Base-by-base conservation (phyloP, 2,113 vertebrate species). In the Galbula dea region DNA sequence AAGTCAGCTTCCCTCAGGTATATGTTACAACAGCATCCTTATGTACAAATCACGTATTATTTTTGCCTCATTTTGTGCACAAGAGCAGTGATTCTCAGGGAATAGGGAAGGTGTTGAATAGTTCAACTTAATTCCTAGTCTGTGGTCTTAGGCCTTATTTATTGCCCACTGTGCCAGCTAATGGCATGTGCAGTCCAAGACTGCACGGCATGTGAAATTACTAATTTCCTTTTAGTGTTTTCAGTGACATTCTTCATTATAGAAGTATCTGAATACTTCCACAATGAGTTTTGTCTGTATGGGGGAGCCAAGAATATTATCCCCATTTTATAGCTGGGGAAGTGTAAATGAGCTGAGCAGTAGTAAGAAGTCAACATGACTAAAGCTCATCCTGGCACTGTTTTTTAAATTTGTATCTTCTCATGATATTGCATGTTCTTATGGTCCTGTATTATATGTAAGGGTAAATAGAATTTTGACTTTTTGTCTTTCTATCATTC, bases 141-240 rank as follows among this genome's bases (percentile, higher is more conserved):
- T 86, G 7, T 86, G 77, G 43, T 78, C 58, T 45, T 69, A n/a
- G 69, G 65, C 37, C 23, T 80, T 96, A 86, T 83, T 91, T 92
- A 62, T 75, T 88, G 41, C 76, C 66, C 39, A 23, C 20, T 78
- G 26, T 81, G 59, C 62, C 43, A 74, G 51, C 34, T 74, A 48
- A 43, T 39, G n/a, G n/a, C n/a, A n/a, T n/a, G n/a, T n/a, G 43
- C 24, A 85, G 58, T 90, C 73, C 57, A 90, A 90, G 83, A 71
- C 54, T 90, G 55, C 41, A 32, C 18, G 83, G 54, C 58, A 24
- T 54, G 73, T 81, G 61, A 45, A 86, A 90, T 90, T 71, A 73
- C 49, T 91, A 20, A 58, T 85, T 83, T 85, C 10, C 55, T 83
- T 92, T 87, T 89, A 66, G 34, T 72, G 36, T 87, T 89, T 94